Base-by-base conservation (phyloP, 2,797 vertebrate genomes). In the Loris lydekkerianus region DNA sequence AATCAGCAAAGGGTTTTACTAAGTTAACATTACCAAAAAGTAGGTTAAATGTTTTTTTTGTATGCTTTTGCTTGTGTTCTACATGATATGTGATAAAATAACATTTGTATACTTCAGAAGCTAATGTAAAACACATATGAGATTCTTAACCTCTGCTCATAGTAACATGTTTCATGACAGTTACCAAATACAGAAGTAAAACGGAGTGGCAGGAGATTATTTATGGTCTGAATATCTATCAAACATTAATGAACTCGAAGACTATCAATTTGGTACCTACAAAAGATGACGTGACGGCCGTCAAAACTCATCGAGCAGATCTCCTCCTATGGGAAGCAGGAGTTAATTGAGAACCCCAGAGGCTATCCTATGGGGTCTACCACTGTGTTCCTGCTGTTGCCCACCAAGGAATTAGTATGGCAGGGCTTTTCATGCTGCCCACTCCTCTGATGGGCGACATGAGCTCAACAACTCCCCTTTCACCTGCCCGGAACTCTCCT, bases 1-100 rank as follows among this genome's bases (percentile, higher is more conserved):
- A 67, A 73, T 93, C 91, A 93, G 8, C 81, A 31, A 92, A 75
- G 20, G 31, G 49, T 83, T 94, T 97, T 81, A 92, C 23, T 75
- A 92, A 86, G 10, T 91, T 93, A 88, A 85, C 49, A 49, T 76
- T 94, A 15, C 31, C 65, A 73, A 95, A 94, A 34, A 61, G 0
- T 77, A 23, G 70, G 61, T 86, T 61, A 86, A 73, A 78, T 91
- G 90, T 76, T 86, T 94, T 89, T 78, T 27, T 58, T 69, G 1
- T 89, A 56, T 92, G 81, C 18, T 78, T 82, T 91, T 60, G 40
- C 13, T 93, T 90, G 10, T 77, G n/a, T 96, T 89, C 3, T 65
- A 77, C 11, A 69, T 72, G 21, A 40, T 86, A n/a, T 56, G 7
- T 90, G 37, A 90, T 29, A 67, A 9, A 88, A 94, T 84, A 93